Evolutionary conservation across 1,140 invertebrate species (phyloP), one percentile per base, ranked within the genome.

Genomic region (Sinonovacula constricta): DNA sequence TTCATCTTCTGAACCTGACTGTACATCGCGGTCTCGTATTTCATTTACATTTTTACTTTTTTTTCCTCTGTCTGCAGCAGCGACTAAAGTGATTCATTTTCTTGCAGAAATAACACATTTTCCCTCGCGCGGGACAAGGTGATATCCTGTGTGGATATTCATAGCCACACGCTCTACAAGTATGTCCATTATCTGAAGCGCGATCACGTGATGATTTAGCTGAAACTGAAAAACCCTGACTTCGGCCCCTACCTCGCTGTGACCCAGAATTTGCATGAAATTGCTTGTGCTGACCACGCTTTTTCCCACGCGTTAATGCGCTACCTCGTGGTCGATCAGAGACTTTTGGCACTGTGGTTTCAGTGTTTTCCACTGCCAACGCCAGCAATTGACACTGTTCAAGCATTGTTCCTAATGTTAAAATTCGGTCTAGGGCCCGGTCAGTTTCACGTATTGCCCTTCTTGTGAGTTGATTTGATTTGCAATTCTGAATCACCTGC

Each of bases 401-500:
- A 22, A 78, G 30, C 36, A 66, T 49, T 24, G 70, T 30, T 31
- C 79, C 79, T 22, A 68, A 28, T 36, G 36, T 65, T 10, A 80
- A 34, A 36, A 80, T 62, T 34, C 72, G 49, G 54, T 69, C 51
- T 5, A 76, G 36, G 4, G 28, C 65, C 53, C 67, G 66, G n/a
- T 68, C 69, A 3, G 60, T 68, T 56, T 80, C 69, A 31, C 67
- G 51, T 15, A 77, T 28, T 5, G 67, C 72, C 56, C 67, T 77
- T 36, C 72, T 62, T 30, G 67, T 39, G 1, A 76, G 34, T 31
- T 66, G 15, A 28, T 76, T 76, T 45, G 72, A 81, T 34, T 30
- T 65, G n/a, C n/a, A n/a, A n/a, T n/a, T n/a, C 71, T 81, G 79
- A 22, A 76, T 81, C 1, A 81, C 39, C 69, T 81, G 79, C 34